Evolutionary conservation across 2,797 vertebrate species (phyloP).

Genomic region (Lateolabrax maculatus): DNA sequence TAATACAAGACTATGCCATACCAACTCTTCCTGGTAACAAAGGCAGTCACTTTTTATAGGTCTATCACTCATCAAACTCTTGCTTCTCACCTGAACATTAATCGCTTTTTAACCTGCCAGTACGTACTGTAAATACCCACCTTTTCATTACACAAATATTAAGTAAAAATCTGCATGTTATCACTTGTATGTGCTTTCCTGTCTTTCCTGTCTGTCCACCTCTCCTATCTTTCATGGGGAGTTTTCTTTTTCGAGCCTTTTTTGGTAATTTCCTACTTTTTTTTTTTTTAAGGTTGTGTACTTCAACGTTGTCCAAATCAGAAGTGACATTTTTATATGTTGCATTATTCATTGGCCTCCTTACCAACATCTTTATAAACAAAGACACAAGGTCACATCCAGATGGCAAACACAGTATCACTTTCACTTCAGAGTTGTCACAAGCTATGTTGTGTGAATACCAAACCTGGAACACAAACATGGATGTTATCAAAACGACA

Average conservation of each 20-base stretch:
- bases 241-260: background rate
- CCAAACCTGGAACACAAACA: background rate
- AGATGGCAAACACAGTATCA: background rate
- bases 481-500: background rate
- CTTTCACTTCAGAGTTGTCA: background rate
- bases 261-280: background rate
- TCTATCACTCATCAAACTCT: background rate
- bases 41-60: constrained; percentile 16
- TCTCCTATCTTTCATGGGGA: background rate
- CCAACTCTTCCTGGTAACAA: constrained; percentile 38
- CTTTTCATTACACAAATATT: background rate
- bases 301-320: background rate
- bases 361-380: background rate
- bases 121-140: background rate
- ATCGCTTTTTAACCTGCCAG: background rate
- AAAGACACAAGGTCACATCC: background rate
- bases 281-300: background rate
- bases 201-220: constrained; percentile 10
- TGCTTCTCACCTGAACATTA: background rate
- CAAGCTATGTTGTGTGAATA: background rate
- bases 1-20: constrained; percentile 4
- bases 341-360: too few species aligned
- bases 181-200: background rate
- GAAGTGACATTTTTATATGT: background rate
- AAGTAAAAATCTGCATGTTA: background rate